Conservation (phyloP, 2,113 vertebrate species). For the Trachemys scripta region DNA sequence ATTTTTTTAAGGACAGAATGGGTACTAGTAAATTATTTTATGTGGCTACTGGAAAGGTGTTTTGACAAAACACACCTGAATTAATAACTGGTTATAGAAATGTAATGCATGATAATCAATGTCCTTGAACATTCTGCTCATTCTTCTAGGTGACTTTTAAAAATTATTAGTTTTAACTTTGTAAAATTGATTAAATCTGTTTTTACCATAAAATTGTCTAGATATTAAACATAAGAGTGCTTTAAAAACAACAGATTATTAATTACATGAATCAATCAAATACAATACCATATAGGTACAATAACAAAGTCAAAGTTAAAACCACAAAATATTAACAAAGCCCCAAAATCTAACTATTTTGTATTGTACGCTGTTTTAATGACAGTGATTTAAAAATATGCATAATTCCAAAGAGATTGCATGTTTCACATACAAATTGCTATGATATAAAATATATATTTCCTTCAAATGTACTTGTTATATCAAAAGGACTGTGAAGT, state of each 20-base stretch:
- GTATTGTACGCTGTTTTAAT: slow-evolving; percentile 47
- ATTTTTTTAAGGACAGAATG: not conserved
- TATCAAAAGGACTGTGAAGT: slow-evolving; percentile 80
- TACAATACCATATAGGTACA: slow-evolving; percentile 44
- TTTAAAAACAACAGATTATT: slow-evolving; percentile 44
- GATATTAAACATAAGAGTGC: slow-evolving; percentile 18
- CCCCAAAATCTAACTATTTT: slow-evolving; percentile 32
- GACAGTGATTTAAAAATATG: slow-evolving; percentile 52
- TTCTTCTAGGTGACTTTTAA: slow-evolving; percentile 55
- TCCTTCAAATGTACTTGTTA: slow-evolving; percentile 75
- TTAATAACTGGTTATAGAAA: slow-evolving; percentile 45
- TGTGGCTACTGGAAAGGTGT: slow-evolving; percentile 21
- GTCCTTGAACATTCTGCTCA: slow-evolving; percentile 50
- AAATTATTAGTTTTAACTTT: slow-evolving; percentile 37
- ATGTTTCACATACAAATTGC: slow-evolving; percentile 73
- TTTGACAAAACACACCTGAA: slow-evolving; percentile 36
- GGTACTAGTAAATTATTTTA: not conserved
- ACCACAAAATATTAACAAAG: slow-evolving; percentile 42
- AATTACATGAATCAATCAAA: not conserved
- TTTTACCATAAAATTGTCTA: slow-evolving; percentile 25
- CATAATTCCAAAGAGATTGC: slow-evolving; percentile 68
- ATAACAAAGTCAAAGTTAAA: slow-evolving; percentile 20
- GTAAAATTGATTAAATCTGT: slow-evolving; percentile 62
- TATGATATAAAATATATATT: slow-evolving; percentile 76
- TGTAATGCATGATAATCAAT: slow-evolving; percentile 21